phyloP scores from a whole-genome alignment of 2,797 vertebrate species.

The Falco peregrinus region DNA sequence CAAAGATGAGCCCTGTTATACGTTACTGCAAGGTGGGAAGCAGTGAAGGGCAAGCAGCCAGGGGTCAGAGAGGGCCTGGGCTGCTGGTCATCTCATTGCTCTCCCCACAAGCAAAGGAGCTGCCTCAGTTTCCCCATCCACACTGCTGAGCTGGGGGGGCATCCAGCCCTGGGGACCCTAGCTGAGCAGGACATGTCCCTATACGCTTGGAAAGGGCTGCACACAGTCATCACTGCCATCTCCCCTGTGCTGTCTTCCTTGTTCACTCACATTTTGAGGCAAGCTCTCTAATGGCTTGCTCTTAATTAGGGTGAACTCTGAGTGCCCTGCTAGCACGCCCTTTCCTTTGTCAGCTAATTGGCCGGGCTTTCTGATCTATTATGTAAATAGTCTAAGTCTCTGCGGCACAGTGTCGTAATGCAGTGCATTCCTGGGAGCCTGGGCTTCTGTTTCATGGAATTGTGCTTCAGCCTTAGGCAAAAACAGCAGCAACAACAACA shows the following conservation, averaged over 20 bases:
- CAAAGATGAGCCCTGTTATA: neutral
- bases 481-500: neutral
- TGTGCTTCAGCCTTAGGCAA: slow-evolving; percentile 41
- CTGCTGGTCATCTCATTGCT: neutral
- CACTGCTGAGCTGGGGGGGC: neutral
- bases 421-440: slow-evolving; percentile 46
- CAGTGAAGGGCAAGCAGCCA: neutral
- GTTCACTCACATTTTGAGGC: neutral
- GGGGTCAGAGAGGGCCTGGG: neutral
- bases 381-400: slow-evolving; percentile 54
- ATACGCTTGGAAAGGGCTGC: neutral
- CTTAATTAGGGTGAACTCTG: slow-evolving; percentile 54
- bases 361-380: slow-evolving; percentile 52
- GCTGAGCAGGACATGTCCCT: neutral
- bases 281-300: neutral
- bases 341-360: slow-evolving; percentile 52
- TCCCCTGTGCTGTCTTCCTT: neutral
- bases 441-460: slow-evolving; percentile 39
- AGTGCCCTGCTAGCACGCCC: slow-evolving; percentile 44
- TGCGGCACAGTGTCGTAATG: slow-evolving; percentile 33
- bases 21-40: fast-evolving
- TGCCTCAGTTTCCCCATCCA: neutral
- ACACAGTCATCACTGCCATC: neutral
- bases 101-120: neutral
- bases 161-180: neutral